These are phyloP conservation scores for Phalloptychus januarius DNA, from an alignment of 2,797 vertebrate genomes.

Conservation along the genomic window DNA sequence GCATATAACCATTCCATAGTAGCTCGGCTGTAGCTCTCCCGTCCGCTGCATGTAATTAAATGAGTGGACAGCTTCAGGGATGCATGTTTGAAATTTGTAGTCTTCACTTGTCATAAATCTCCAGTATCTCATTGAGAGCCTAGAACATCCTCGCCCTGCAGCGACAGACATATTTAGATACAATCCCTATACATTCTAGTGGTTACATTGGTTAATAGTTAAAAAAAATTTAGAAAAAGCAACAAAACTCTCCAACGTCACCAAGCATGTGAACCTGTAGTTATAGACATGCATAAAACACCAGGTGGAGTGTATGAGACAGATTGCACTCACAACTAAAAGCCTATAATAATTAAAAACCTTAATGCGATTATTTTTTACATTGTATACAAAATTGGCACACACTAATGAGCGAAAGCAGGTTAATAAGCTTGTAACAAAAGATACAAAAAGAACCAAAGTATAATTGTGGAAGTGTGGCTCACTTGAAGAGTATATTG, in stretches of 20 bases:
- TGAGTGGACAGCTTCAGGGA: constrained; percentile 24
- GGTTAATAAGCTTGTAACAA: constrained; percentile 73
- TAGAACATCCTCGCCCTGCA: constrained; percentile 70
- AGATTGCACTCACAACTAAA: constrained; percentile 65
- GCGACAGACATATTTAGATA: constrained; percentile 74
- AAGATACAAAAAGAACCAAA: constrained; percentile 56
- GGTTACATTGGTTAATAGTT: constrained; percentile 82
- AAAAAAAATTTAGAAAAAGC: neutral
- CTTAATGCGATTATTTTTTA: constrained; percentile 64
- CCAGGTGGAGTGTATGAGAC: constrained; percentile 62
- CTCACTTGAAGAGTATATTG: constrained; percentile 46
- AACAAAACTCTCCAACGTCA: constrained; percentile 57
- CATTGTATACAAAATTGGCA: constrained; percentile 78
- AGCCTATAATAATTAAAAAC: constrained; percentile 70
- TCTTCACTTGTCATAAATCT: constrained; percentile 47
- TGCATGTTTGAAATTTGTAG: constrained; percentile 67
- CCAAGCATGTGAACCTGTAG: constrained; percentile 47
- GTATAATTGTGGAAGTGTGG: constrained; percentile 47
- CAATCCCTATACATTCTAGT: constrained; percentile 87
- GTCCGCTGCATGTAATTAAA: constrained; percentile 18
- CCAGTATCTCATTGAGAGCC: constrained; percentile 64
- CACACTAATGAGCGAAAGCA: constrained; percentile 73
- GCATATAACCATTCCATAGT: constrained; percentile 8
- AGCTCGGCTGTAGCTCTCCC: constrained; percentile 12
- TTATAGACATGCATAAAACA: constrained; percentile 73